Conservation (phyloP, 2,888 invertebrate species). For the Orchesella flavescens region DNA sequence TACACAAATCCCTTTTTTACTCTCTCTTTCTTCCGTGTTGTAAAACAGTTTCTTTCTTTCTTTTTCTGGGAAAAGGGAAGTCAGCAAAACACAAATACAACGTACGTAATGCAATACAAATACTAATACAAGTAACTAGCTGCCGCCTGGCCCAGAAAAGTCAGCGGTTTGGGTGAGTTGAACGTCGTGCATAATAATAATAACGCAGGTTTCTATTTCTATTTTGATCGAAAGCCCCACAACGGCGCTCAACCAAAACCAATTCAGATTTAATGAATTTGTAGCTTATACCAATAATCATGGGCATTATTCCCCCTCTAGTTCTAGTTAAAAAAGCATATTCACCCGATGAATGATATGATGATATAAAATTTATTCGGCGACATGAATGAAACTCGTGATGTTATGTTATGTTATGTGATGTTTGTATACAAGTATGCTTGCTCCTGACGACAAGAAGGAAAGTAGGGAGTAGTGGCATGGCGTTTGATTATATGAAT, state of each 20-base stretch:
- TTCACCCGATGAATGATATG: too few relatives aligned
- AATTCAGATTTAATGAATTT: conserved; percentile 47
- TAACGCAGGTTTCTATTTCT: conserved; percentile 10
- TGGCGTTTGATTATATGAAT: too few relatives aligned
- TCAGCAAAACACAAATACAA: not conserved
- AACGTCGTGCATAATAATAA: not conserved
- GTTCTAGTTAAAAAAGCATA: not conserved
- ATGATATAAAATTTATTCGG: not conserved
- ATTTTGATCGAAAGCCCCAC: conserved; percentile 35
- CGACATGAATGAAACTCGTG: not conserved
- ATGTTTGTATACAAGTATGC: too few relatives aligned
- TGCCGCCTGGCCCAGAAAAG: not conserved
- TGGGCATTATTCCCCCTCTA: conserved; percentile 4
- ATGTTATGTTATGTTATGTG: too few relatives aligned
- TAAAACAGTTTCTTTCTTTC: not conserved
- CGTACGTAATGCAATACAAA: too few relatives aligned
- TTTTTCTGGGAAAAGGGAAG: not conserved
- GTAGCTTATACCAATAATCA: conserved; percentile 22
- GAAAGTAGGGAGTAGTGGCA: too few relatives aligned
- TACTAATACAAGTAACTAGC: too few relatives aligned
- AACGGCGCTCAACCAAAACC: too few relatives aligned
- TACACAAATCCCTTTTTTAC: too few relatives aligned
- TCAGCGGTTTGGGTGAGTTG: not conserved
- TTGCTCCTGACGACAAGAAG: not conserved
- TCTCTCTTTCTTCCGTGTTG: not conserved